Percentiles rank a stretch among this genome's conserved stretches.
These are phyloP conservation scores for Drosophila orena DNA, from an alignment of 1,140 invertebrate species.

Conservation along the genomic window DNA sequence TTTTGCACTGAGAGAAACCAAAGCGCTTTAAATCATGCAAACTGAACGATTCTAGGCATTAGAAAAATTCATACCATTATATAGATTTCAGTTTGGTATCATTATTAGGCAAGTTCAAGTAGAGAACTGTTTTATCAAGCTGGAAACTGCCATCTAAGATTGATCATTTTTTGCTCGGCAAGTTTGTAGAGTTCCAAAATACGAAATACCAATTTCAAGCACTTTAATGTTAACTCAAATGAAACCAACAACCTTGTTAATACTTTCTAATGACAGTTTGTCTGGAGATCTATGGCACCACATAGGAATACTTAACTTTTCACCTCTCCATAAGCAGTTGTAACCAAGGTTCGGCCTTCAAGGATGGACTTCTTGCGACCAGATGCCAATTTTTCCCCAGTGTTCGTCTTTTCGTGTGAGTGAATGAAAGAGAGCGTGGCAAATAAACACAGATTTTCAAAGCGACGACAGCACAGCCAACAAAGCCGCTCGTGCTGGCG, in stretches of 20 bases:
- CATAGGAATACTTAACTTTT: not conserved
- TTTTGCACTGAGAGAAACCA: slow-evolving; percentile 13
- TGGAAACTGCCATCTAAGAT: too few species aligned
- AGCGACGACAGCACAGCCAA: slow-evolving; percentile 64
- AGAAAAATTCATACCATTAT: too few species aligned
- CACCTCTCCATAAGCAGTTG: not conserved
- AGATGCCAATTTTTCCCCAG: slow-evolving; percentile 1
- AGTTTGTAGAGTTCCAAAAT: too few species aligned
- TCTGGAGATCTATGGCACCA: too few species aligned
- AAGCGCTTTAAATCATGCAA: not conserved
- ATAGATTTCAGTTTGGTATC: too few species aligned
- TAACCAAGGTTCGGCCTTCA: not conserved
- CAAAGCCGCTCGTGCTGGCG: slow-evolving; percentile 22
- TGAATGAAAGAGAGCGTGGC: slow-evolving; percentile 75
- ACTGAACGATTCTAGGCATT: too few species aligned
- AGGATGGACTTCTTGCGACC: not conserved
- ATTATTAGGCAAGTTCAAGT: too few species aligned
- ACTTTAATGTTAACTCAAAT: too few species aligned
- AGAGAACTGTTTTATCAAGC: too few species aligned
- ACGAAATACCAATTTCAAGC: too few species aligned
- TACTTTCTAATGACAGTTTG: not conserved
- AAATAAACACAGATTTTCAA: slow-evolving; percentile 83
- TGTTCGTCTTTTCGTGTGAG: slow-evolving; percentile 29
- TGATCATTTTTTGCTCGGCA: not conserved
- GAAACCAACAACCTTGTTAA: not conserved